Conservation (phyloP, 1,140 invertebrate genomes). For the Lysiphlebus fabarum region DNA sequence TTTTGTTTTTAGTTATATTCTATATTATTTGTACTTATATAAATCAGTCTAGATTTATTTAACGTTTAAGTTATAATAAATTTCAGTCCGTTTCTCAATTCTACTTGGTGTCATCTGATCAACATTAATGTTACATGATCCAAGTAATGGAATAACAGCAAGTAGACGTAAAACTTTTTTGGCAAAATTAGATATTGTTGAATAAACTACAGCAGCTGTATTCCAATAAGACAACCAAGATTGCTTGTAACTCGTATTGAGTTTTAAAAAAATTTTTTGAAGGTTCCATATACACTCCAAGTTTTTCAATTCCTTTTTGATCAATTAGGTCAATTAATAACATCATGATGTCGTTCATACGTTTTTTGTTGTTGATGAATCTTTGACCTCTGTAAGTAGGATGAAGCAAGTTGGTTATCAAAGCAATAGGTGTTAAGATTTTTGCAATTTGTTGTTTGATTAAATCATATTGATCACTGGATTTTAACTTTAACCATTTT, state of each 20-base stretch:
- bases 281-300: neutral
- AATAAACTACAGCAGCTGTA: neutral
- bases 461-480: neutral
- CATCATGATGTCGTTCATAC: neutral
- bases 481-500: conserved; percentile 1
- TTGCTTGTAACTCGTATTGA: neutral
- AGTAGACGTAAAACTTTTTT: neutral
- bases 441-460: neutral
- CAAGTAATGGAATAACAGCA: neutral
- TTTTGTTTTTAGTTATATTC: too few species aligned
- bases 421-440: neutral
- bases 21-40: too few species aligned
- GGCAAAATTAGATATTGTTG: neutral
- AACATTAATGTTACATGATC: neutral
- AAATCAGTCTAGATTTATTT: too few species aligned
- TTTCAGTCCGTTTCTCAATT: too few species aligned
- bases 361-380: neutral
- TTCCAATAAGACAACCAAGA: neutral
- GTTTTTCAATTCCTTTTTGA: neutral
- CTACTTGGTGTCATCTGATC: neutral
- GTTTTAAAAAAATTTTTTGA: neutral
- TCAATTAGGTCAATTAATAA: neutral
- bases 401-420: conserved; percentile 2
- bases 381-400: conserved; percentile 2
- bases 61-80: too few species aligned